Evolutionary conservation across 2,888 invertebrate species (phyloP).

Genomic region (Drosophila maculinotata): DNA sequence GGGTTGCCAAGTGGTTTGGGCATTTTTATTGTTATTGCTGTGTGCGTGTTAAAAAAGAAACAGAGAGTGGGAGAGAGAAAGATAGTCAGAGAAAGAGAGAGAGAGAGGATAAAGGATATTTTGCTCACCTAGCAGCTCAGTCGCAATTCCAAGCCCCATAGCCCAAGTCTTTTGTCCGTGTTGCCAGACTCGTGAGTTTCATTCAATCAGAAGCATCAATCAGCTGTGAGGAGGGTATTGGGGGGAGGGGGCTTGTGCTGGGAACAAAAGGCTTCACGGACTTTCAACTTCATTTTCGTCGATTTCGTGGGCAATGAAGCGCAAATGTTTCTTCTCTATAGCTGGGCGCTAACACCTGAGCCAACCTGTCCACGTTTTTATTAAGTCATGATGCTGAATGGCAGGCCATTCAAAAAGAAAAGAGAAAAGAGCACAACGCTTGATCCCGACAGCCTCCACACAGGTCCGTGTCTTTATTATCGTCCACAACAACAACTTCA

Average conservation of each 20-base stretch:
- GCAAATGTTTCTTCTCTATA: conserved; percentile 48
- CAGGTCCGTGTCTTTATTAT: conserved; percentile 28
- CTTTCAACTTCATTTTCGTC: conserved; percentile 76
- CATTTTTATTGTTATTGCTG: conserved; percentile 46
- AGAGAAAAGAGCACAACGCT: conserved; percentile 18
- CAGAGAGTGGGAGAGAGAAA: not conserved
- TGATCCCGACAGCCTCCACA: conserved; percentile 13
- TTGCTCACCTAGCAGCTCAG: conserved; percentile 34
- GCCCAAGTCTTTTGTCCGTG: conserved; percentile 36
- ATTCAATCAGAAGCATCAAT: conserved; percentile 63
- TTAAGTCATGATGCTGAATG: conserved; percentile 71
- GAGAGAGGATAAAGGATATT: conserved; percentile 7
- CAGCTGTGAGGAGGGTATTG: conserved; percentile 17
- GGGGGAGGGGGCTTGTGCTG: not conserved
- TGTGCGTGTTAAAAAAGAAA: conserved; percentile 12
- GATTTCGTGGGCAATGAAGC: conserved; percentile 74
- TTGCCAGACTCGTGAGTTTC: conserved; percentile 20
- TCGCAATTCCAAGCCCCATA: not conserved
- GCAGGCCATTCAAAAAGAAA: conserved; percentile 37
- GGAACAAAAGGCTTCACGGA: conserved; percentile 47
- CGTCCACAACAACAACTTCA: conserved; percentile 14
- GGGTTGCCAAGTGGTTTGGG: conserved; percentile 10
- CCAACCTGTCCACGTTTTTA: conserved; percentile 61
- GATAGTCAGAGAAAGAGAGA: not conserved
- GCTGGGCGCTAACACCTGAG: conserved; percentile 41